phyloP scores from a whole-genome alignment of 2,113 vertebrate species.

The Larimichthys crocea region DNA sequence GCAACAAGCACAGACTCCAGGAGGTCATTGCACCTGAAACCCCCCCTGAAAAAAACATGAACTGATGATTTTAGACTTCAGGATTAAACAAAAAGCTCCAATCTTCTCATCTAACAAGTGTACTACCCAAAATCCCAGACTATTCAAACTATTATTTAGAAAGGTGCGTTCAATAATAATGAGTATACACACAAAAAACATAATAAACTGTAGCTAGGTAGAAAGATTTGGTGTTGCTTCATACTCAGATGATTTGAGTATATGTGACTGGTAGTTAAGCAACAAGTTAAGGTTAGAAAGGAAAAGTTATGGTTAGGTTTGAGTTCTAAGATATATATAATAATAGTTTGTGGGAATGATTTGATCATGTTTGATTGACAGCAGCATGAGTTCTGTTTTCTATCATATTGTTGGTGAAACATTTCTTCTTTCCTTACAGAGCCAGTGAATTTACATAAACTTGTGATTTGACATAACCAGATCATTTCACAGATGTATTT shows the following conservation, averaged over 20 bases:
- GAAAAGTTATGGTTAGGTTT: neutral
- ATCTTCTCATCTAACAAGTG: neutral
- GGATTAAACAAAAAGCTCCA: neutral
- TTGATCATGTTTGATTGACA: neutral
- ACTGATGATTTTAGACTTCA: too few relatives aligned
- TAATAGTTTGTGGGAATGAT: neutral
- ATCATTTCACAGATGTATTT: neutral
- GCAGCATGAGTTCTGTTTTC: neutral
- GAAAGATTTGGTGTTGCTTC: neutral
- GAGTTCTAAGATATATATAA: neutral
- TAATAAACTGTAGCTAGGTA: neutral
- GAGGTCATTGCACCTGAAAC: neutral
- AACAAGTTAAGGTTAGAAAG: neutral
- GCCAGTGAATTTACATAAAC: too few relatives aligned
- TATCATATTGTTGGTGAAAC: neutral
- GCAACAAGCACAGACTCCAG: neutral
- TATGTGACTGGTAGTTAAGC: neutral
- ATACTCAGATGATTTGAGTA: neutral
- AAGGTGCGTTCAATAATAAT: neutral
- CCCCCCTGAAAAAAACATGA: too few relatives aligned
- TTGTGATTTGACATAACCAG: too few relatives aligned
- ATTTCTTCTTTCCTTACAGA: too few relatives aligned
- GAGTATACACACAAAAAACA: too few relatives aligned
- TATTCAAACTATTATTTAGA: neutral
- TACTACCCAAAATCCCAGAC: neutral